A percentile compares a stretch with the other conserved stretches of the same genome.
These are phyloP conservation scores for Saimiri boliviensis DNA, from an alignment of 2,113 vertebrate species.

Conservation along the genomic window DNA sequence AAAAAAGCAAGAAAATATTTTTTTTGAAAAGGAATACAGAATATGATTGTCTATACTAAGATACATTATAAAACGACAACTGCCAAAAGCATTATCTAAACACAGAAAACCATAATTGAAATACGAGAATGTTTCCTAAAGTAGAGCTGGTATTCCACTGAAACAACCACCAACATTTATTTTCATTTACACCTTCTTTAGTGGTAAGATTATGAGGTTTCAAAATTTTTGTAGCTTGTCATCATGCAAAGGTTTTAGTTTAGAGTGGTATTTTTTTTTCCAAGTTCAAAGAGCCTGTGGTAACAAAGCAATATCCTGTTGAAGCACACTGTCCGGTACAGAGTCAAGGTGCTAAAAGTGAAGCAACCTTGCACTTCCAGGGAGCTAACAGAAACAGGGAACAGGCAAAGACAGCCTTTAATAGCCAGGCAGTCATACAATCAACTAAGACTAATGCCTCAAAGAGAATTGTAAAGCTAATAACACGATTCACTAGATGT, in stretches of 20 bases:
- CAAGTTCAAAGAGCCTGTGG: constrained; percentile 64
- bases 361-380: constrained; percentile 36
- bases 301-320: constrained; percentile 62
- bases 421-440: neutral
- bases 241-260: constrained; percentile 52
- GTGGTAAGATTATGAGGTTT: constrained; percentile 46
- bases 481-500: neutral
- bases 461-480: neutral
- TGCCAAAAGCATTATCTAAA: constrained; percentile 18
- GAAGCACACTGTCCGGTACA: constrained; percentile 19
- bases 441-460: neutral
- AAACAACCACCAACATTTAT: constrained; percentile 25
- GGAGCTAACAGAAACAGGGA: neutral
- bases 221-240: constrained; percentile 47
- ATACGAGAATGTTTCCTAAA: constrained; percentile 27
- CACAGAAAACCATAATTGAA: constrained; percentile 5
- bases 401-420: neutral
- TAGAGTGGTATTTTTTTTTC: constrained; percentile 14
- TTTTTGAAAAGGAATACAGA: constrained; percentile 17
- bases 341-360: constrained; percentile 59
- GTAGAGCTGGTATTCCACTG: neutral
- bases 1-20: neutral
- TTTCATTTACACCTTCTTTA: constrained; percentile 9
- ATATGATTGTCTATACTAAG: neutral
- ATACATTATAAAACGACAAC: neutral